Percentiles rank a stretch among this genome's conserved stretches.
Evolutionary conservation across 2,888 invertebrate genomes (phyloP).

Genomic region (Eilema depressum): DNA sequence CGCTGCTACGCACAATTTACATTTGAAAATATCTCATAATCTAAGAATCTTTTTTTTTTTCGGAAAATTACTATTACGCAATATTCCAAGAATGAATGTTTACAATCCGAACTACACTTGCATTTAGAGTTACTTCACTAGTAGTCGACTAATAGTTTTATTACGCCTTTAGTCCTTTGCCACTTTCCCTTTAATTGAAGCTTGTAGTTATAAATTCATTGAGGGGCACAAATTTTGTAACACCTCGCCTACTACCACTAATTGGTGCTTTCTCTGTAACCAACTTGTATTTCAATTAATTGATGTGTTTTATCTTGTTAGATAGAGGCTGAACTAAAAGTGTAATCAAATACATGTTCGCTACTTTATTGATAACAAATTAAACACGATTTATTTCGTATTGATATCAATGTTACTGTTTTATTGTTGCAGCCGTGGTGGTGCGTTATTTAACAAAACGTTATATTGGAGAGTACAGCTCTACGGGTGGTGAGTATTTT

Average conservation of each 20-base stretch:
- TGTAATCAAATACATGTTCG: slow-evolving; percentile 55
- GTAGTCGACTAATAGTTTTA: slow-evolving; percentile 56
- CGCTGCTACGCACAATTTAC: neutral
- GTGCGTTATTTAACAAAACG: slow-evolving; percentile 92
- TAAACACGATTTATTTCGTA: slow-evolving; percentile 36
- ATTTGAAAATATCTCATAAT: neutral
- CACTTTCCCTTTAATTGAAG: slow-evolving; percentile 84
- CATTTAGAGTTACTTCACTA: slow-evolving; percentile 55
- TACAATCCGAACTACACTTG: slow-evolving; percentile 37
- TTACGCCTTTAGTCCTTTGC: slow-evolving; percentile 66
- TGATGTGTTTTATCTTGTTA: slow-evolving; percentile 66
- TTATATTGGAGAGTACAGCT: slow-evolving; percentile 93
- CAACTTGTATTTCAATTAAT: slow-evolving; percentile 69
- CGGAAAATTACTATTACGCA: neutral
- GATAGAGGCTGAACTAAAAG: slow-evolving; percentile 64
- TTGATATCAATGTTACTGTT: slow-evolving; percentile 47
- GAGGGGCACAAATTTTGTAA: slow-evolving; percentile 82
- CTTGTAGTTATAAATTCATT: slow-evolving; percentile 83
- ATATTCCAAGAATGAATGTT: neutral
- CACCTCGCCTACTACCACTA: slow-evolving; percentile 77
- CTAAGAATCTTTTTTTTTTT: neutral
- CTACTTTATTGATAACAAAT: slow-evolving; percentile 44
- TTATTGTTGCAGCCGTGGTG: slow-evolving; percentile 90
- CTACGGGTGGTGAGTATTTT: slow-evolving; percentile 89
- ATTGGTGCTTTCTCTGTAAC: slow-evolving; percentile 82